Evolutionary conservation across 1,140 invertebrate species (phyloP), one percentile per base, ranked within the genome.

Genomic region (Pogonomyrmex californicus): DNA sequence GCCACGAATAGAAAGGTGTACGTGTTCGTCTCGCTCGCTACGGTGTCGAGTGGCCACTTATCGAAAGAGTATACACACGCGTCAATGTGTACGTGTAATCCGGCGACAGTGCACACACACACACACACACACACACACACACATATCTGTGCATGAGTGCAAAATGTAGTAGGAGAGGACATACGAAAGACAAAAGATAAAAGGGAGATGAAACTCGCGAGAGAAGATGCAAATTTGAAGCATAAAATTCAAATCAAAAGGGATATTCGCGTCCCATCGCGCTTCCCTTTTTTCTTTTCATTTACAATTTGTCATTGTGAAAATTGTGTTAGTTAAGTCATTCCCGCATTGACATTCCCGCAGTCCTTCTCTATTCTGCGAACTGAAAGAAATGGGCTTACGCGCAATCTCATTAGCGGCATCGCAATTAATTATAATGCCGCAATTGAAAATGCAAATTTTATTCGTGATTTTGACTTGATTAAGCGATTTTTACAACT

Each of bases 1-100:
- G 94, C 91, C 93, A 93, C 91, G 92, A 94, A 95, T 94, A 93
- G 91, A 92, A 89, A 88, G 68, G 76, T 23, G 23, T 86, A 87
- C 86, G 86, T 73, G 87, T 88, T 86, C 88, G 81, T 81, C 76
- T 81, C 86, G 71, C 38, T 89, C 91, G 75, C n/a, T 89, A 83
- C 75, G 87, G 86, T 90, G 66, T 93, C 56, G 89, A 91, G 90
- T 92, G 91, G 90, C 88, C 88, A 89, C 88, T 92, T 91, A 93
- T 88, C 86, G 91, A 91, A 83, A 90, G 71, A 73, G 49, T 83
- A 68, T 92, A 94, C 92, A 94, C 58, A 94, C 90, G 90, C 91
- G 86, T 87, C 90, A 86, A 93, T 93, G 92, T 93, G 92, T 82
- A 71, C 12, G 71, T 58, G 56, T 71, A 63, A 76, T 62, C 17